Evolutionary conservation across 2,888 invertebrate species (phyloP).

Genomic region (Archips xylosteana): DNA sequence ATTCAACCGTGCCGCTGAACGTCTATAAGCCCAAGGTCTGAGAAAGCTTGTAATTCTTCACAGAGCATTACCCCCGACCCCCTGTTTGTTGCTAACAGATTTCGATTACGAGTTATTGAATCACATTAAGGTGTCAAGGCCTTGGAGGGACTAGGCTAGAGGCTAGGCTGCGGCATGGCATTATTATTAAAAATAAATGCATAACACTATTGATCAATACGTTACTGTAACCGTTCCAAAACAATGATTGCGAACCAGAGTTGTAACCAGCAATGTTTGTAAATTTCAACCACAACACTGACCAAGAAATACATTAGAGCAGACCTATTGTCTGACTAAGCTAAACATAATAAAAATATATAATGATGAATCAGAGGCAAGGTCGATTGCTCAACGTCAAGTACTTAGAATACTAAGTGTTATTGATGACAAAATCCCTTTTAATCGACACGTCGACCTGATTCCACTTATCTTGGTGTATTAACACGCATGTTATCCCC

Average conservation of each 20-base stretch:
- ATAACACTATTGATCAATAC: neutral
- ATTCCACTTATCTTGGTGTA: conserved; percentile 28
- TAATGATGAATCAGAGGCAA: conserved; percentile 32
- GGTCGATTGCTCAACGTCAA: conserved; percentile 46
- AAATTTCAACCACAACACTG: conserved; percentile 8
- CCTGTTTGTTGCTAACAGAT: conserved; percentile 39
- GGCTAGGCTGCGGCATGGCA: conserved; percentile 11
- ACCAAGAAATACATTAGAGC: conserved; percentile 12
- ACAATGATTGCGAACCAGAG: neutral
- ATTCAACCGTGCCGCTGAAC: conserved; percentile 53
- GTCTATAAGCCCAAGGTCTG: conserved; percentile 61
- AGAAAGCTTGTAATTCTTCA: conserved; percentile 54
- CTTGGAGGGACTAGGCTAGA: neutral
- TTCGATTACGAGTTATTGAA: conserved; percentile 41
- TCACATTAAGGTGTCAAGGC: conserved; percentile 35
- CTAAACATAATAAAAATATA: conserved; percentile 16
- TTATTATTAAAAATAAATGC: conserved; percentile 6
- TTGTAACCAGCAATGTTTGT: neutral
- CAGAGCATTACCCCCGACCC: conserved; percentile 49
- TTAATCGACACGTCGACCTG: conserved; percentile 47
- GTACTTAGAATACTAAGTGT: conserved; percentile 38
- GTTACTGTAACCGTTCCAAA: neutral
- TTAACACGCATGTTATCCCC: conserved; percentile 35
- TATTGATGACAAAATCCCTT: conserved; percentile 44
- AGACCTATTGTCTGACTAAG: conserved; percentile 26